Conservation (phyloP, 1,140 invertebrate species). For the Trichonephila inaurata region DNA sequence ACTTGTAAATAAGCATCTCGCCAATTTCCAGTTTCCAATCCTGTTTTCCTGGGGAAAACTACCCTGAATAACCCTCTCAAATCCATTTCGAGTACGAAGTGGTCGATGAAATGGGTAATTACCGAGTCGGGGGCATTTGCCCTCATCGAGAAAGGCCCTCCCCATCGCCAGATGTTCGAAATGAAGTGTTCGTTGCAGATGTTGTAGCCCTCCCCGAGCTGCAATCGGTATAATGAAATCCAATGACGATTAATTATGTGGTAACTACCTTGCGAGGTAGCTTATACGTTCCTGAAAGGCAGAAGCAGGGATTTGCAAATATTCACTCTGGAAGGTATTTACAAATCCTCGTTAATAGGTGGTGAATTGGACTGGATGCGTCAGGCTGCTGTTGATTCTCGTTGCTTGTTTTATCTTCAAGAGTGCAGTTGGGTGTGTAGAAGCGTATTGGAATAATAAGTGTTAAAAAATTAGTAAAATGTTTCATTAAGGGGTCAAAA, state of each 20-base stretch:
- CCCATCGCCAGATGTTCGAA: conserved; percentile 20
- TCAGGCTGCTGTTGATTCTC: not conserved
- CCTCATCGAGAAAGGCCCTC: not conserved
- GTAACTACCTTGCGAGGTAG: conserved; percentile 5
- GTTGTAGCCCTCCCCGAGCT: not conserved
- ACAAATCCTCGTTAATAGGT: not conserved
- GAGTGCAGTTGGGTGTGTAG: no score
- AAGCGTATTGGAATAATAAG: no score
- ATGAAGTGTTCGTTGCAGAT: conserved; percentile 17
- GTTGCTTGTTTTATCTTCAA: no score
- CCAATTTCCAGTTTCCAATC: not conserved
- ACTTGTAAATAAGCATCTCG: no score
- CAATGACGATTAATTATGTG: conserved; percentile 21
- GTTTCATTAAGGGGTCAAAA: no score
- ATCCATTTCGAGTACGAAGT: not conserved
- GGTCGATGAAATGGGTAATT: conserved; percentile 19
- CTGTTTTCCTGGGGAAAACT: not conserved
- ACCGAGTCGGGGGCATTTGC: not conserved
- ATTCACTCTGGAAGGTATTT: not conserved
- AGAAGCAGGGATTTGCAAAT: conserved; percentile 17
- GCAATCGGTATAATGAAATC: conserved; percentile 31
- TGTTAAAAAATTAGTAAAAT: no score
- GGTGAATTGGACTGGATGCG: not conserved
- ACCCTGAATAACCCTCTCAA: not conserved
- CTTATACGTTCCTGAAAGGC: not conserved